Base-by-base conservation (phyloP, 1,140 invertebrate species). In the Temnothorax longispinosus region DNA sequence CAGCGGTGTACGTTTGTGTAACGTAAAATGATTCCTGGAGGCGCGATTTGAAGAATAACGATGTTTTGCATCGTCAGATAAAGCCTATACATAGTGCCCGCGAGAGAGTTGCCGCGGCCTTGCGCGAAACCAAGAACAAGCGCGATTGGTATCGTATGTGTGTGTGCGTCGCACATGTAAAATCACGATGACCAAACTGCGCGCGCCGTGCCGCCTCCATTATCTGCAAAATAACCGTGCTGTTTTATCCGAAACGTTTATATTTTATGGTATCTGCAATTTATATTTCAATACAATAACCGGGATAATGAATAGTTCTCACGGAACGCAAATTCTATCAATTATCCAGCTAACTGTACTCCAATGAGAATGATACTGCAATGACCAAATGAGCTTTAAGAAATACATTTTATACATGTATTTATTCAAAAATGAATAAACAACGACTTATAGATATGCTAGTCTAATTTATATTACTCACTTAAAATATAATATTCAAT, bases 21-120 rank as follows among this genome's bases (percentile, higher is more conserved):
- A 75, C 69, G 41, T 47, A 47, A 75, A 84, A 84, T 69, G 69
- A 74, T 82, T 82, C 80, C 67, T 74, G 54, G 80, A 82, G 41
- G 38, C 41, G 69, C 56, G 80, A 84, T 84, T 75, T 84, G 18
- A 75, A 75, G 54, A 84, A 75, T 60, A 84, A 75, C 69, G 54
- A 41, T 60, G 69, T 50, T 84, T 75, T 21, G 54, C 80, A 18
- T 75, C 67, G 52, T 13, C 27, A 74, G 67, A 74, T 74, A 38
- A 84, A 50, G 38, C 69, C 62, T 82, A 72, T 75, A 84, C n/a
- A 50, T 27, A 72, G 72, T 21, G 41, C 21, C 11, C 15, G 11
- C 10, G 62, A 50, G 76, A 21, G 62, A 18, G 15, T 10, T 13
- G 72, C 10, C n/a, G 56, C 41, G 27, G 27, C 41, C 27, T 60